These are phyloP conservation scores for Pachyrhynchus sulphureomaculatus DNA, from an alignment of 1,140 invertebrate species.

Conservation along the genomic window DNA sequence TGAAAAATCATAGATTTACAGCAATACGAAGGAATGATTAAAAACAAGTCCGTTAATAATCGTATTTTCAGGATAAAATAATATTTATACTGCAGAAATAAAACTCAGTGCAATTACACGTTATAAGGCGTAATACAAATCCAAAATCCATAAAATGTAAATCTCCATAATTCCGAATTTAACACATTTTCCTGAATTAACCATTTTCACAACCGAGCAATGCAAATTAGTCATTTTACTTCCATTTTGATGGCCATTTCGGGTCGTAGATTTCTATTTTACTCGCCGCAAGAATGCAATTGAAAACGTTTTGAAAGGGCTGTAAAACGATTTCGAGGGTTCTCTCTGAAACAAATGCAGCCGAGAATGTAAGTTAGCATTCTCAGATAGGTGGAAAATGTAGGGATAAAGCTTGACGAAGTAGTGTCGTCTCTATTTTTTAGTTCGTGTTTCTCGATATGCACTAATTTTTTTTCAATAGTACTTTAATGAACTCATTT, in stretches of 20 bases:
- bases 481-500: too few relatives aligned
- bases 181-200: conserved; percentile 22
- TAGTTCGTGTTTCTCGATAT: too few relatives aligned
- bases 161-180: conserved; percentile 13
- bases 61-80: background rate
- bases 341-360: background rate
- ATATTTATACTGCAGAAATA: background rate
- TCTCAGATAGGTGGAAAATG: too few relatives aligned
- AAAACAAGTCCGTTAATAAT: too few relatives aligned
- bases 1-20: too few relatives aligned
- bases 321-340: background rate
- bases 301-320: conserved; percentile 7
- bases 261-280: conserved; percentile 10
- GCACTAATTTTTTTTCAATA: too few relatives aligned
- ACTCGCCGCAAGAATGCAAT: conserved; percentile 11
- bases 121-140: conserved; percentile 2
- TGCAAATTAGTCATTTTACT: conserved; percentile 20
- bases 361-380: background rate
- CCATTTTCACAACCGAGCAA: conserved; percentile 8
- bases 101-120: background rate
- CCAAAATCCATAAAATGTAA: conserved; percentile 6
- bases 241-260: conserved; percentile 12
- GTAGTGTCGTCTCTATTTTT: too few relatives aligned
- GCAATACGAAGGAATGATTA: too few relatives aligned
- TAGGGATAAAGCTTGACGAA: too few relatives aligned